These are phyloP conservation scores for Sinodicranocentrus sp. DNA, from an alignment of 2,888 invertebrate species.

Conservation along the genomic window DNA sequence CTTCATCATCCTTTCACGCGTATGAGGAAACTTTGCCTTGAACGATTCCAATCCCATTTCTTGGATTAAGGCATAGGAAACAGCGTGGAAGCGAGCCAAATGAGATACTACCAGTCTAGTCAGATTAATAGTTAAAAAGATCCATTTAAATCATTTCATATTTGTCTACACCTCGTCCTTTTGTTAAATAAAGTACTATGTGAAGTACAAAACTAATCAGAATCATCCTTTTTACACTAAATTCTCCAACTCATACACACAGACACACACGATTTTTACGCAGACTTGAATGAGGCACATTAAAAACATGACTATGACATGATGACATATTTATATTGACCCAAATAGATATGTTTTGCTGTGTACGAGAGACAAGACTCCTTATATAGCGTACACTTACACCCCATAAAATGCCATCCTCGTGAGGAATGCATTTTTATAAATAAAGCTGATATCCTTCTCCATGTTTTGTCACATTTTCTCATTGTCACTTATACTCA, in stretches of 20 bases:
- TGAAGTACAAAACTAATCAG: background rate
- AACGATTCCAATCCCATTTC: constrained; percentile 66
- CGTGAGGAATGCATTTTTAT: constrained; percentile 50
- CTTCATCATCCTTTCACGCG: constrained; percentile 70
- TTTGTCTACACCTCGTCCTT: no score
- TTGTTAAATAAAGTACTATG: background rate
- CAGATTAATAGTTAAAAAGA: constrained; percentile 35
- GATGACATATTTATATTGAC: constrained; percentile 71
- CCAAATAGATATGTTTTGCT: constrained; percentile 54
- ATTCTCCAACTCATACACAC: background rate
- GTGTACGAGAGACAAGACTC: no score
- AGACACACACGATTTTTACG: constrained; percentile 24
- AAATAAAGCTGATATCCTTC: constrained; percentile 61
- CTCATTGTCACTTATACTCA: no score
- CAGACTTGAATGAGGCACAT: constrained; percentile 33
- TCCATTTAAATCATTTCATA: background rate
- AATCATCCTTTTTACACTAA: no score
- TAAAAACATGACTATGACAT: constrained; percentile 64
- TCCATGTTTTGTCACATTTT: constrained; percentile 24
- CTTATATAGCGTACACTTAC: no score
- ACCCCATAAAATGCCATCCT: background rate
- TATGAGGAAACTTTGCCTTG: constrained; percentile 64
- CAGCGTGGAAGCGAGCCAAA: constrained; percentile 68
- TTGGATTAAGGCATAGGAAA: constrained; percentile 67
- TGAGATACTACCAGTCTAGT: constrained; percentile 65